Evolutionary conservation across 2,888 invertebrate species (phyloP), one percentile per base, ranked within the genome.

Genomic region (Brachyptera putata): DNA sequence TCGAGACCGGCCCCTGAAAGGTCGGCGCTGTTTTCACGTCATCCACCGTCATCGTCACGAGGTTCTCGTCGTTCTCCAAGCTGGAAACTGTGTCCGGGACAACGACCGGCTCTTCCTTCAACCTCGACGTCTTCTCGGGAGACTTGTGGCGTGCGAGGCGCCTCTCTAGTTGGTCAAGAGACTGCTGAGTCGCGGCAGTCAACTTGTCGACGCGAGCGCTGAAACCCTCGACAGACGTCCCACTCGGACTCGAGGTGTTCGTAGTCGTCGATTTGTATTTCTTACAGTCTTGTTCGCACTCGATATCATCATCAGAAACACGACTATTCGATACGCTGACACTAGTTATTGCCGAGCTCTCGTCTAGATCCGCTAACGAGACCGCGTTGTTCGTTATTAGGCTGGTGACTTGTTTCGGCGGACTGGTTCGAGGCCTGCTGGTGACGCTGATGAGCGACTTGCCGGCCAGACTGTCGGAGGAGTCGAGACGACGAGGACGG

Each of bases 1-100:
- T 83, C 11, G 82, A 82, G 61, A 81, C 77, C 48, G 81, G 81
- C 26, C 70, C 69, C 16, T 55, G 60, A n/a, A n/a, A n/a, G n/a
- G n/a, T n/a, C n/a, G n/a, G n/a, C n/a, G n/a, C 48, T 3, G 18
- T 3, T 5, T 13, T 18, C n/a, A 77, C 81, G 80, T 82, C 82
- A 56, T 81, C 79, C 64, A 79, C 71, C 36, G 80, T 79, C 71
- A 86, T 87, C 67, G 34, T 7, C 34, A 7, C 7, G 34, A 41
- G 41, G 41, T 4, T 16, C 18, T 9, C 41, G 14, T 14, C 5
- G 16, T 14, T 4, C 4, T 16, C 5, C 16, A 41, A 41, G n/a
- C n/a, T n/a, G n/a, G n/a, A n/a, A n/a, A n/a, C n/a, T n/a, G n/a
- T n/a, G n/a, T 41, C 16, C 16, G 41, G 41, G 4, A 1, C 5